Evolutionary conservation across 2,113 vertebrate genomes (phyloP), one percentile per base, ranked within the genome.

Genomic region (Nematolebias whitei): DNA sequence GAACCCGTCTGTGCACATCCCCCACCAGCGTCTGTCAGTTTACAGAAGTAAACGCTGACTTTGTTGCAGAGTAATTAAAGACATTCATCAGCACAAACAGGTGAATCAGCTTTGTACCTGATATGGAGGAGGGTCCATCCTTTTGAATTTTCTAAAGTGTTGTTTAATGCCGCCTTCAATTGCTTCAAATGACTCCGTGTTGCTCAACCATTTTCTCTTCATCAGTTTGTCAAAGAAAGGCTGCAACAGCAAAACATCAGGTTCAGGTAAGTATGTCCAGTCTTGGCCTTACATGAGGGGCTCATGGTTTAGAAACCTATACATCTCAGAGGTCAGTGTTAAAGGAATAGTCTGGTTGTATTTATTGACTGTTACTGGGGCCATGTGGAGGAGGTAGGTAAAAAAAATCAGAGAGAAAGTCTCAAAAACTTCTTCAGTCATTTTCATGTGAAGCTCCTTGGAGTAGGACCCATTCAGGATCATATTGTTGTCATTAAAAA

Each of bases 221-320:
- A 98, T 93, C 77, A 98, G 90, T 63, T 96, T 97, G 67, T 90
- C 90, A 64, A 96, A 96, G 82, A 95, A 90, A 4, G 95, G 95
- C 95, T 96, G 88, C 2, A 87, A 85, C 11, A 51, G 50, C 5
- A 75, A 53, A 2, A 65, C 2, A 73, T 13, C 18, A 44, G 38
- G 18, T 26, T 20, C 61, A 54, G 50, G 24, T 35, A 19, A 47
- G 5, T 24, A n/a, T 6, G 29, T 32, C 1, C 13, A 49, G 11
- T 4, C 4, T 49, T 35, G 5, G 5, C 9, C 32, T 35, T 10
- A 35, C 32, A 35, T 35, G 5, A 35, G 5, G 9, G 9, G 32
- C 5, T 10, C 26, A 29, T 29, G 7, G 26, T 29, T 29, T 29
- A 4, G 9, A 35, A 35, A 35, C 32, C 32, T 10, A 9, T 35